These are phyloP conservation scores for Odontothrips loti DNA, from an alignment of 2,888 invertebrate species.

Conservation along the genomic window DNA sequence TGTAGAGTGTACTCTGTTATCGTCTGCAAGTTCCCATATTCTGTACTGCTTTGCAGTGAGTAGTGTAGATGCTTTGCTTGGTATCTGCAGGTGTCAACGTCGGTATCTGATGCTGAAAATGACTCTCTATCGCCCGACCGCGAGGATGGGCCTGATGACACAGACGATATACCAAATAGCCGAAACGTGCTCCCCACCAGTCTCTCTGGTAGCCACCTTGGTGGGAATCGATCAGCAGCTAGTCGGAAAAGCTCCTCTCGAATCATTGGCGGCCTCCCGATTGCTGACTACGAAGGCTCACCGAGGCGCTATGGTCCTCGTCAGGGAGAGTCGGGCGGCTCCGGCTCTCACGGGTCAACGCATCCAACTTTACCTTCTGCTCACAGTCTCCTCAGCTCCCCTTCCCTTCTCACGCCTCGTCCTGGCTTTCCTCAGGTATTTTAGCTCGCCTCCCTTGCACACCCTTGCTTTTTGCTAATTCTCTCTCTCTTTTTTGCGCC, in stretches of 20 bases:
- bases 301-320: constrained; percentile 78
- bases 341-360: not conserved
- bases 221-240: constrained; percentile 43
- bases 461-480: constrained; percentile 19
- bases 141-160: constrained; percentile 33
- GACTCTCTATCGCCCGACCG: constrained; percentile 42
- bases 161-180: constrained; percentile 12
- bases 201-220: constrained; percentile 41
- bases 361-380: constrained; percentile 48
- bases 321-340: constrained; percentile 33
- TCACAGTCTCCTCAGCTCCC: constrained; percentile 57
- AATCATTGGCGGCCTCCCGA: constrained; percentile 79
- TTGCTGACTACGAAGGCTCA: constrained; percentile 88
- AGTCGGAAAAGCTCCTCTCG: constrained; percentile 49
- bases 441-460: not conserved
- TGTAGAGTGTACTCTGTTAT: not conserved
- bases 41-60: constrained; percentile 12
- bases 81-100: constrained; percentile 40
- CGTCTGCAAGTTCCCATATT: not conserved
- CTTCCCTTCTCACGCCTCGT: constrained; percentile 68
- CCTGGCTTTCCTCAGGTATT: constrained; percentile 78
- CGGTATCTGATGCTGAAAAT: constrained; percentile 40
- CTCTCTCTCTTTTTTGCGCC: not conserved
- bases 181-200: constrained; percentile 35
- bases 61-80: constrained; percentile 18